Evolutionary conservation across 2,888 invertebrate species (phyloP).

Genomic region (Stictocephala bisonia): DNA sequence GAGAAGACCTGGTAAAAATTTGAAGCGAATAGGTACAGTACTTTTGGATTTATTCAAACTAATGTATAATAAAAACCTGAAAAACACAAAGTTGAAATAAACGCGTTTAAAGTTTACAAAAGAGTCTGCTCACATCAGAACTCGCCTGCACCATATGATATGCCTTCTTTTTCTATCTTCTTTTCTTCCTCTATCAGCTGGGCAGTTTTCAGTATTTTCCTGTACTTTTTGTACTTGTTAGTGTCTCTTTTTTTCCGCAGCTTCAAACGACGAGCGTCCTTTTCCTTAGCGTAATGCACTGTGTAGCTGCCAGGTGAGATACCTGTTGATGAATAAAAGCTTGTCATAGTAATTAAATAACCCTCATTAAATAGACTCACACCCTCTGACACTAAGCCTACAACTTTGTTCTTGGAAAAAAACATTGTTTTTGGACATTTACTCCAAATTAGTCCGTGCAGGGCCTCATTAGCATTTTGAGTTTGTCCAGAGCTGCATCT

Average conservation of each 20-base stretch:
- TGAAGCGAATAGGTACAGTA: constrained; percentile 1
- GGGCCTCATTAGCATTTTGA: constrained; percentile 15
- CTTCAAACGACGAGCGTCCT: background rate
- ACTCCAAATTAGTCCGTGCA: constrained; percentile 28
- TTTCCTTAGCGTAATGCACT: background rate
- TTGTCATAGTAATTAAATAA: constrained; percentile 6
- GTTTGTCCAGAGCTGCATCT: constrained; percentile 6
- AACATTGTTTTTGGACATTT: constrained; percentile 25
- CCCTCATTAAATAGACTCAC: constrained; percentile 12
- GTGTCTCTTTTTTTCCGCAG: constrained; percentile 15
- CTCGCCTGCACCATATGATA: constrained; percentile 17
- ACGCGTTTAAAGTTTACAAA: constrained; percentile 16
- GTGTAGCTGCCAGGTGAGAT: background rate
- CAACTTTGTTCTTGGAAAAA: background rate
- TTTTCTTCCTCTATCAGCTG: constrained; percentile 15
- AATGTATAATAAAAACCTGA: background rate
- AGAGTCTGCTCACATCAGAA: constrained; percentile 11
- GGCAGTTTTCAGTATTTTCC: background rate
- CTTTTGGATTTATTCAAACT: constrained; percentile 23
- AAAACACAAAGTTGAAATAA: constrained; percentile 14
- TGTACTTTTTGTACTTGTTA: constrained; percentile 18
- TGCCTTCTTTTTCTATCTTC: background rate
- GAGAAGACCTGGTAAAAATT: constrained; percentile 18
- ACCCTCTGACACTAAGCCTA: background rate
- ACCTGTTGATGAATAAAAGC: background rate